Conservation (phyloP, 1,140 invertebrate species). For the Diorhabda elongata region DNA sequence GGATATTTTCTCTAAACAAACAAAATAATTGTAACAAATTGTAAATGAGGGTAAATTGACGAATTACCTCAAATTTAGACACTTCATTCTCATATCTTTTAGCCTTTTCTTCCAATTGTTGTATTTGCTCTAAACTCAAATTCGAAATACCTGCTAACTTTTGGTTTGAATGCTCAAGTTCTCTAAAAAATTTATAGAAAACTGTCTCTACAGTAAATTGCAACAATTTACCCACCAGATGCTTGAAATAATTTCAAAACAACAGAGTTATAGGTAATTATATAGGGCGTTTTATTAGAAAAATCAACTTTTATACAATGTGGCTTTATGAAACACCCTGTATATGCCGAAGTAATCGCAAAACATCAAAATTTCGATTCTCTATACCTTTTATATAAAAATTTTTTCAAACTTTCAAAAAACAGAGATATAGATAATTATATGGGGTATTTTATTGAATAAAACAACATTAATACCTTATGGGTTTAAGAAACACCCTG, state of each 20-base stretch:
- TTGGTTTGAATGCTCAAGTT: conserved; percentile 22
- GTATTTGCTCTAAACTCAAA: conserved; percentile 20
- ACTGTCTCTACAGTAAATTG: not conserved
- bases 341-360: too few species aligned
- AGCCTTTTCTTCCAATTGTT: conserved; percentile 35
- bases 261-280: too few species aligned
- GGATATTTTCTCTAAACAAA: conserved; percentile 40
- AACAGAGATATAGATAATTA: not conserved
- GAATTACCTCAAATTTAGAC: conserved; percentile 35
- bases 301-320: too few species aligned
- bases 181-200: conserved; percentile 11
- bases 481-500: too few species aligned
- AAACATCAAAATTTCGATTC: too few species aligned
- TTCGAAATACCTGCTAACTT: conserved; percentile 18
- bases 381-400: too few species aligned
- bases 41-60: not conserved
- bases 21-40: not conserved
- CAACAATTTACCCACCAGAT: too few species aligned
- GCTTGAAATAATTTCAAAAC: too few species aligned
- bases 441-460: not conserved
- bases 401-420: too few species aligned
- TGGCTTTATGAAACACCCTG: too few species aligned
- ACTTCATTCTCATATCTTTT: conserved; percentile 39
- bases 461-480: not conserved
- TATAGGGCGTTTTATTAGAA: too few species aligned